phyloP scores from a whole-genome alignment of 2,797 vertebrate species.

The Petrocephalus schoutedeni region DNA sequence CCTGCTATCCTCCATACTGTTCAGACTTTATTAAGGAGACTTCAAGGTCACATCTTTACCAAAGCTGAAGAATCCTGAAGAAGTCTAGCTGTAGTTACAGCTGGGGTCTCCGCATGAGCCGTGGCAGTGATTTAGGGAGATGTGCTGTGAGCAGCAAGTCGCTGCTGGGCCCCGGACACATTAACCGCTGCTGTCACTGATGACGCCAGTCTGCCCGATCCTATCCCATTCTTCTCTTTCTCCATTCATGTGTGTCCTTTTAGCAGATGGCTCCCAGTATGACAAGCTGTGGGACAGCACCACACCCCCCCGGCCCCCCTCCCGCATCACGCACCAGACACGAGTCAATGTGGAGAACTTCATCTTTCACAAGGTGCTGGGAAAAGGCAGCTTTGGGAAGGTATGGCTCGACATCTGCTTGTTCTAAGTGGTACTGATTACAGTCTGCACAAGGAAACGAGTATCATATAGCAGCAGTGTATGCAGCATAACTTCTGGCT shows the following conservation, averaged over 20 bases:
- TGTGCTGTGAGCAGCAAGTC: neutral
- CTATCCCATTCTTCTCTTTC: neutral
- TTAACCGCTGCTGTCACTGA: neutral
- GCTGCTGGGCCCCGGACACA: neutral
- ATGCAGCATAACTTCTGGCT: neutral
- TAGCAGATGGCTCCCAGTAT: conserved; percentile 66
- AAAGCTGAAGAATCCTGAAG: neutral
- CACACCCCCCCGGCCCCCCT: conserved; percentile 46
- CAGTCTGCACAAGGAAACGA: neutral
- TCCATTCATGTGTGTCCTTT: neutral
- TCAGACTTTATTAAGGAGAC: neutral
- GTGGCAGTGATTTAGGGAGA: neutral
- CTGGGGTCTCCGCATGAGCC: neutral
- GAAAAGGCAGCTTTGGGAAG: conserved; percentile 99
- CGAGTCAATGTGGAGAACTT: conserved; percentile 80
- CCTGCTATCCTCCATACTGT: too few species aligned
- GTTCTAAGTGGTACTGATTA: neutral
- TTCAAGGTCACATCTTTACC: neutral
- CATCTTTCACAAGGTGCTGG: conserved; percentile 86
- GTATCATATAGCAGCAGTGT: neutral
- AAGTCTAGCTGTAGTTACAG: neutral
- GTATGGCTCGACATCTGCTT: conserved; percentile 50
- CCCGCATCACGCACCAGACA: conserved; percentile 63
- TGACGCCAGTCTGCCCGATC: neutral
- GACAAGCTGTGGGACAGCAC: conserved; percentile 81